phyloP scores from a whole-genome alignment of 2,888 invertebrate species.

The Portevinia maculata region DNA sequence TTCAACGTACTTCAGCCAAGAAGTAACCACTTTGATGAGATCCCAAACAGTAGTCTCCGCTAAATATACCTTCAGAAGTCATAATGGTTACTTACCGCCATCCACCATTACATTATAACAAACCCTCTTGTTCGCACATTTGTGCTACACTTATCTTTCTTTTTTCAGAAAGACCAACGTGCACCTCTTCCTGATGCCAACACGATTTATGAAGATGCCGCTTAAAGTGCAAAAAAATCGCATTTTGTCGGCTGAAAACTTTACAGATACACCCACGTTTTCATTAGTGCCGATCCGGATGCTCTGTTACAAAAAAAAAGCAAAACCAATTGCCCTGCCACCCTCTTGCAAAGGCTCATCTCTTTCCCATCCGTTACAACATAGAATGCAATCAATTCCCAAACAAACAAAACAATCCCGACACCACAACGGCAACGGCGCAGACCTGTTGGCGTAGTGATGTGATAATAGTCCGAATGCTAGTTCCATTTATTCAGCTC shows the following conservation, averaged over 20 bases:
- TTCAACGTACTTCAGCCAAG: too few species aligned
- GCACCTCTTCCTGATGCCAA: slow-evolving; percentile 35
- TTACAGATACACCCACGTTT: slow-evolving; percentile 67
- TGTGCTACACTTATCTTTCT: slow-evolving; percentile 19
- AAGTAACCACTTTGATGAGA: too few species aligned
- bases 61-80: slow-evolving; percentile 6
- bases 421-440: slow-evolving; percentile 22
- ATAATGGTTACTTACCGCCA: slow-evolving; percentile 7
- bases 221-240: slow-evolving; percentile 60
- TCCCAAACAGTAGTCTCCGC: too few species aligned
- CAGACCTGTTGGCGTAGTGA: slow-evolving; percentile 65
- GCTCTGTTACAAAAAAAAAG: neutral
- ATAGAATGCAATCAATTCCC: slow-evolving; percentile 9
- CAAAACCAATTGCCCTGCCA: neutral
- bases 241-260: slow-evolving; percentile 41
- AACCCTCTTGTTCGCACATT: slow-evolving; percentile 34
- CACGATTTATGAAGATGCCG: slow-evolving; percentile 41
- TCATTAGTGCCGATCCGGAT: slow-evolving; percentile 49
- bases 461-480: slow-evolving; percentile 68
- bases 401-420: slow-evolving; percentile 17
- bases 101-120: neutral
- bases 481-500: slow-evolving; percentile 61
- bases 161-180: neutral
- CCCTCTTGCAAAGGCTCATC: slow-evolving; percentile 26
- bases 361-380: neutral